Base-by-base conservation (phyloP, 2,888 invertebrate genomes). In the Drosophila helvetica region DNA sequence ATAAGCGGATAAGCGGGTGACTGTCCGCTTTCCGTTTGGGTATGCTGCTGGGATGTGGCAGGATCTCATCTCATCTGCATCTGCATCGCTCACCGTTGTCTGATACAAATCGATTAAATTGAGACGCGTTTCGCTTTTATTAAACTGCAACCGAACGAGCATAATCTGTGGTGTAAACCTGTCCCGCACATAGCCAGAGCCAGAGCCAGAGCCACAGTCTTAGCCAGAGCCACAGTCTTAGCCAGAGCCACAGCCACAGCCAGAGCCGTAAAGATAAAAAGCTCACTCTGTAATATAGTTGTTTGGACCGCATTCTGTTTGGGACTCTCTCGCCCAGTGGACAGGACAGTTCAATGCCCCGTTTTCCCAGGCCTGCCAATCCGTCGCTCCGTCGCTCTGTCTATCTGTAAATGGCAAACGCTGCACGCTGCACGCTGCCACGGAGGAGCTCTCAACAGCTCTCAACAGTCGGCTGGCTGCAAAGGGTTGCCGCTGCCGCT, bases 401-500 rank as follows among this genome's bases (percentile, higher is more conserved):
- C 48, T 19, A 22, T n/a, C 38, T 38, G 38, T 15, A 82, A 85
- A 74, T 75, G 77, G 82, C 77, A 70, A 77, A 61, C 59, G 77
- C 58, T 74, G 79, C 87, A 85, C 77, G 69, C 74, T 74, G 46
- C 59, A 81, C 75, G 67, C 74, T 74, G 46, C 59, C 17, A 51
- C 57, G 46, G 61, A 60, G 52, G 52, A 67, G 66, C 70, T 42
- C 57, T 47, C 50, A 19, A 51, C 59, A 27, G 43, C 43, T 15
- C 43, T 38, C 38, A 38, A 12, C 22, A 33, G 33, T 33, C 33
- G 33, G 12, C 8, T 27, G 30, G 30, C 12, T 33, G 50, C 54
- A 64, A 79, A 87, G 82, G 84, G 87, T 81, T 77, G 81, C 71
- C 73, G 65, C 53, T 50, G 18, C 51, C 17, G 12, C 12, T 33